Conservation (phyloP, 2,113 vertebrate species). For the Picathartes gymnocephalus region DNA sequence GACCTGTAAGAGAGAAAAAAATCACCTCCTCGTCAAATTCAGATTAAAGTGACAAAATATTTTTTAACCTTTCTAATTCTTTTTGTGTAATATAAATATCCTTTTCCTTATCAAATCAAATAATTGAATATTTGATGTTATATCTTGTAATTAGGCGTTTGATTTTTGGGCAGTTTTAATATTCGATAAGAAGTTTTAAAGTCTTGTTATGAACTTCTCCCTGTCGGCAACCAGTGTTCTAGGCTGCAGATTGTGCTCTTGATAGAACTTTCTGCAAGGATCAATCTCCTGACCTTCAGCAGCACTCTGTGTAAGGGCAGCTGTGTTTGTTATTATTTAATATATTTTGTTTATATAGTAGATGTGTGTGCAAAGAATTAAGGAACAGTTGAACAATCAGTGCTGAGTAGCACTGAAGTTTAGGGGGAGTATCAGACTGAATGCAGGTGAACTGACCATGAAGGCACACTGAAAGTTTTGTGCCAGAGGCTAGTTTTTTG, state of each 20-base stretch:
- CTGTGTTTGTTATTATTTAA: not conserved
- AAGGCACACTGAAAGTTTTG: not conserved
- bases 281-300: not conserved
- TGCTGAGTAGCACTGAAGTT: not conserved
- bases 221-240: accelerated
- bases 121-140: not conserved
- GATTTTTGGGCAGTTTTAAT: not conserved
- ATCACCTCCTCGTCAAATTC: not conserved
- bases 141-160: not conserved
- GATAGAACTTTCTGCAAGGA: not conserved
- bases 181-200: not conserved
- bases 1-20: not conserved
- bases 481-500: not conserved
- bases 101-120: no score
- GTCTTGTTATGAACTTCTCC: not conserved
- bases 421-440: not conserved
- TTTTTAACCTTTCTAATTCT: not conserved
- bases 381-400: not conserved
- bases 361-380: not conserved
- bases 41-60: not conserved
- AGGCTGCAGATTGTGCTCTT: not conserved
- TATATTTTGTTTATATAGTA: not conserved
- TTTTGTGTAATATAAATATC: not conserved
- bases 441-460: not conserved
- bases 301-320: not conserved